Evolutionary conservation across 2,888 invertebrate species (phyloP).

Genomic region (Melolontha melolontha): DNA sequence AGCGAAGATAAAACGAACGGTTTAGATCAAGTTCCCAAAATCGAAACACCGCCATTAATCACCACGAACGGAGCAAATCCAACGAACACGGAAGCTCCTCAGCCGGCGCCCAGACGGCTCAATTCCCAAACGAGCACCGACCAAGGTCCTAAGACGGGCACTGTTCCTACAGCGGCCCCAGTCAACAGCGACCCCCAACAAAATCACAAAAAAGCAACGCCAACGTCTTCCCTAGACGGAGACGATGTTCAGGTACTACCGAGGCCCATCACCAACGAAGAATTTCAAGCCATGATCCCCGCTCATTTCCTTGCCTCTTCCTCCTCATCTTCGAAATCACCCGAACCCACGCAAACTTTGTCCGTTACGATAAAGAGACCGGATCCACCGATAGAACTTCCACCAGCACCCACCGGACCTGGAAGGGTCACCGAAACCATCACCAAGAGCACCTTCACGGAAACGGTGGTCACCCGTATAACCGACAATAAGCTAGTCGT

Average conservation of each 20-base stretch:
- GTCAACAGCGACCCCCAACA: conserved; percentile 52
- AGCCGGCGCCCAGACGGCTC: conserved; percentile 59
- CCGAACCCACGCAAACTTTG: conserved; percentile 69
- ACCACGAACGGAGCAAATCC: conserved; percentile 31
- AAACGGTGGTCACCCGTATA: conserved; percentile 93
- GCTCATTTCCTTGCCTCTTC: conserved; percentile 80
- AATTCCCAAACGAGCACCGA: conserved; percentile 61
- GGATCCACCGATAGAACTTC: conserved; percentile 75
- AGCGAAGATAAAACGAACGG: conserved; percentile 59
- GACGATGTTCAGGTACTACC: conserved; percentile 70
- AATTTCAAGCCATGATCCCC: conserved; percentile 95
- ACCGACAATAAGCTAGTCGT: conserved; percentile 91
- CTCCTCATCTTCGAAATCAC: conserved; percentile 54
- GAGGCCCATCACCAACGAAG: conserved; percentile 92
- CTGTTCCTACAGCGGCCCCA: conserved; percentile 65
- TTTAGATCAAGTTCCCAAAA: conserved; percentile 51
- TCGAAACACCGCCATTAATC: conserved; percentile 51
- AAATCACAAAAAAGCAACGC: conserved; percentile 65
- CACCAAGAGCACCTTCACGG: conserved; percentile 95
- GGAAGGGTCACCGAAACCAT: conserved; percentile 94
- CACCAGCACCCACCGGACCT: conserved; percentile 85
- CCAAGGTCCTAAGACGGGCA: conserved; percentile 49
- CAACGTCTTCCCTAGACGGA: conserved; percentile 68
- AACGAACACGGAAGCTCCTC: conserved; percentile 57
- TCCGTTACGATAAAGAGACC: conserved; percentile 89